Evolutionary conservation across 2,113 vertebrate genomes (phyloP), one percentile per base, ranked within the genome.

Genomic region (Pluvianellus socialis): DNA sequence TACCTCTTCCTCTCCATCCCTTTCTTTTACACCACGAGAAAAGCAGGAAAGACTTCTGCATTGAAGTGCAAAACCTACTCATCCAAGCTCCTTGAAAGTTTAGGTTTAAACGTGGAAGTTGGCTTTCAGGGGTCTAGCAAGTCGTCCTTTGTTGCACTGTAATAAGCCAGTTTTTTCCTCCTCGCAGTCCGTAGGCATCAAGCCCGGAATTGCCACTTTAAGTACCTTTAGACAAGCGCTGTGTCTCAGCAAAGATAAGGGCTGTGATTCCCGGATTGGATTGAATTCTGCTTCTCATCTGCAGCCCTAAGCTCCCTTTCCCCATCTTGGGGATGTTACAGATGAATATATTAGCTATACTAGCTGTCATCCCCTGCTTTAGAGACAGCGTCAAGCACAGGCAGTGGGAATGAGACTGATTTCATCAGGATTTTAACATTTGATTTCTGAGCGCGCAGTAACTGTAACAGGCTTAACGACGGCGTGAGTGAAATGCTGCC

Each of bases 321-420:
- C 59, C 32, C 3, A 1, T 33, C 55, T 53, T 55, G 44, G 49
- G 53, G 32, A 24, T 0, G 1, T 6, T 74, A 6, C 18, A 52
- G 55, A 19, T 68, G 81, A 19, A 70, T 70, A 4, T 7, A 14
- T 45, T 27, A 23, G 26, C 58, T 70, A 4, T 7, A 14, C 40
- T 27, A 23, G 26, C 58, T 63, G 56, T 67, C 44, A 35, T 14
- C 44, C 53, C 42, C 18, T 23, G 35, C 44, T 42, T 30, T 22
- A 27, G 62, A 59, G 71, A 14, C 19, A 32, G 14, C 63, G 6
- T 27, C 7, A 33, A 63, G 63, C 53, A 8, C 4, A 2, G 2
- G 21, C 23, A 0, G 0, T 50, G 75, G 52, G 44, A 75, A 12
- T 0, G 0, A 15, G 55, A 14, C 20, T 7, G 49, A 27, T 62